phyloP scores from a whole-genome alignment of 2,797 vertebrate species.

The Scyliorhinus canicula region DNA sequence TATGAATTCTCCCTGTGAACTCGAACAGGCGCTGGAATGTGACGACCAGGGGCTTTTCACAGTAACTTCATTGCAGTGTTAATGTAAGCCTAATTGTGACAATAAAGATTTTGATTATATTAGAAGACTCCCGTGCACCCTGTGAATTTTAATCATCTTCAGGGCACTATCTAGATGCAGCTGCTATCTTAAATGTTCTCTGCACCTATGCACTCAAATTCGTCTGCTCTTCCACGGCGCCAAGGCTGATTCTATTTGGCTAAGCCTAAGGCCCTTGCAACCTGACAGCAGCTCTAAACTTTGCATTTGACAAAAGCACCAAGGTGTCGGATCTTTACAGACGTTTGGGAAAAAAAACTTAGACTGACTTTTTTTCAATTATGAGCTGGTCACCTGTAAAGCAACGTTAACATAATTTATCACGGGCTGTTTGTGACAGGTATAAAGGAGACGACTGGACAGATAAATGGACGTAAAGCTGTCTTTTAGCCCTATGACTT shows the following conservation, averaged over 20 bases:
- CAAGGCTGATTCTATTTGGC: neutral
- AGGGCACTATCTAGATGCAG: neutral
- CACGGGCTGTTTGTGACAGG: neutral
- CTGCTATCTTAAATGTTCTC: neutral
- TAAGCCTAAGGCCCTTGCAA: neutral
- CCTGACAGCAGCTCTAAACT: neutral
- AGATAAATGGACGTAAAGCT: neutral
- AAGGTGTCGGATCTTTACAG: neutral
- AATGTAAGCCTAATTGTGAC: no score
- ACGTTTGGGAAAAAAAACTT: neutral
- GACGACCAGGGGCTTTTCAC: no score
- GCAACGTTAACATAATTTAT: neutral
- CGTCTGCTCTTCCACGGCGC: neutral
- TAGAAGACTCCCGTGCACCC: neutral
- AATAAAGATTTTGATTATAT: no score
- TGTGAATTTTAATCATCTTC: neutral
- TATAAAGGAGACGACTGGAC: neutral
- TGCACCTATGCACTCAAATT: neutral
- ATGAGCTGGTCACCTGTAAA: neutral
- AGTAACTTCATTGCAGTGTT: no score
- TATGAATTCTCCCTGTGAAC: no score
- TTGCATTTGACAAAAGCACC: neutral
- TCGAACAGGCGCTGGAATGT: no score
- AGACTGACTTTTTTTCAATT: neutral
- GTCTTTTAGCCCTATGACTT: neutral